phyloP scores from a whole-genome alignment of 1,140 invertebrate genomes.

The Ceratina japonica region DNA sequence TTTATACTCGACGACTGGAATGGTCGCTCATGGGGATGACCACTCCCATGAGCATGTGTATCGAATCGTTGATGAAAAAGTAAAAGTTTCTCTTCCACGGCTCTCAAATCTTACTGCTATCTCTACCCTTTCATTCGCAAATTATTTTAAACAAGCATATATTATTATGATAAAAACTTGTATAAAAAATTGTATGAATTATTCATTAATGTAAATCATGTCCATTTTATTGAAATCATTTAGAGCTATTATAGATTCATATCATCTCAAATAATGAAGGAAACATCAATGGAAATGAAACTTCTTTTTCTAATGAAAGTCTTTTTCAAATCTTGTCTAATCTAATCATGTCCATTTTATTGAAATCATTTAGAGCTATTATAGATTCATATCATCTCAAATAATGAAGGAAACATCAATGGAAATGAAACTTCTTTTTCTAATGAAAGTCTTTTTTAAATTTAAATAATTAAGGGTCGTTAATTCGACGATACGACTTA shows the following conservation, averaged over 20 bases:
- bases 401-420: no score
- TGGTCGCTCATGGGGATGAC: conserved; percentile 33
- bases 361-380: neutral
- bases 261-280: no score
- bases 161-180: no score
- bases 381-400: neutral
- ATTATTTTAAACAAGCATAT: neutral
- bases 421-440: no score
- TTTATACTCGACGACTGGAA: conserved; percentile 68
- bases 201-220: no score
- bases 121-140: neutral
- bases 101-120: neutral
- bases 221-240: no score
- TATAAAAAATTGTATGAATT: no score
- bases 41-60: conserved; percentile 66
- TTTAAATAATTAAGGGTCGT: neutral
- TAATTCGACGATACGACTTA: conserved; percentile 36
- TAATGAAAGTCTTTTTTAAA: neutral
- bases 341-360: no score
- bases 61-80: conserved; percentile 56
- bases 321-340: no score
- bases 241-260: no score
- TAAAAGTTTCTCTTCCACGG: conserved; percentile 56
- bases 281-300: no score
- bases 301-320: no score